A percentile compares a stretch with the other conserved stretches of the same genome.
These are phyloP conservation scores for Agelastica alni DNA, from an alignment of 2,888 invertebrate genomes.

Conservation along the genomic window DNA sequence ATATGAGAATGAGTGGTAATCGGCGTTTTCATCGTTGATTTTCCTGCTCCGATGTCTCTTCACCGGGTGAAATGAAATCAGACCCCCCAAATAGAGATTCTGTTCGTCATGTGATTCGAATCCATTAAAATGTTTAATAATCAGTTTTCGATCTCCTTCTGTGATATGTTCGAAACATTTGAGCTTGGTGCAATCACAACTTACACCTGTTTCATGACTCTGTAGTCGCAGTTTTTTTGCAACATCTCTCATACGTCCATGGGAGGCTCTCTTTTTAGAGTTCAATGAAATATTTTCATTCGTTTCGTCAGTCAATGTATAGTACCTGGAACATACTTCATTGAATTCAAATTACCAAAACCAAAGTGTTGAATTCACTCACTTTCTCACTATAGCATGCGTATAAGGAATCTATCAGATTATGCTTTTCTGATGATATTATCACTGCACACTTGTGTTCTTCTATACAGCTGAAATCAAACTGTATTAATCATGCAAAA, in stretches of 20 bases:
- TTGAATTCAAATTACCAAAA: too few relatives aligned
- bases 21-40: constrained; percentile 4
- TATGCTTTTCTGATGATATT: background rate
- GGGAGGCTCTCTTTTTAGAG: constrained; percentile 5
- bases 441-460: background rate
- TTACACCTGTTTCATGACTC: constrained; percentile 6
- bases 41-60: constrained; percentile 7
- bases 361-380: too few relatives aligned
- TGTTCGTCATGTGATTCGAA: constrained; percentile 12
- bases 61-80: constrained; percentile 10
- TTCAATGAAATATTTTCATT: too few relatives aligned
- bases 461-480: too few relatives aligned
- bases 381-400: too few relatives aligned
- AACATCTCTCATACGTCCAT: constrained; percentile 10
- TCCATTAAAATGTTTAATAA: constrained; percentile 11
- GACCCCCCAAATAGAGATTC: constrained; percentile 17
- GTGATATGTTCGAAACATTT: constrained; percentile 5
- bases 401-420: too few relatives aligned
- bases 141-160: background rate
- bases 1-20: constrained; percentile 4
- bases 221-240: constrained; percentile 1
- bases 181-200: constrained; percentile 3
- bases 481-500: background rate
- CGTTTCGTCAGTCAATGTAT: too few relatives aligned
- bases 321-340: too few relatives aligned